Base-by-base conservation (phyloP, 2,888 invertebrate species). In the Microctonus hyperodae region DNA sequence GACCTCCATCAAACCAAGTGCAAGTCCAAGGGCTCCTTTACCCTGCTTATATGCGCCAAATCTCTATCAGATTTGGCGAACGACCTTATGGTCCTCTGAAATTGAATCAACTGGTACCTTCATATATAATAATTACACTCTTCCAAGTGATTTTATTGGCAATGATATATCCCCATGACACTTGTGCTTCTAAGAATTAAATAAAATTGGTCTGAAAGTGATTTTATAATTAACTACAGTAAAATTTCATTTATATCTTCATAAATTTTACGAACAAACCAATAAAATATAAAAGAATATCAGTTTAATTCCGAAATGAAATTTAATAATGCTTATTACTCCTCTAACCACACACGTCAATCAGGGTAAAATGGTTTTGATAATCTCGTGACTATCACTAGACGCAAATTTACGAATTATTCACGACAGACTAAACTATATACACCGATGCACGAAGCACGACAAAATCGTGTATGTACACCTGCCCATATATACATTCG, bases 21-120 rank as follows among this genome's bases (percentile, higher is more conserved):
- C 83, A 82, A 83, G 82, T 83, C 82, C 83, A 83, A 82, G 83
- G 79, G 77, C 77, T 75, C 73, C 71, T 70, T 70, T 73, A 70
- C 72, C 72, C 69, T 72, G 69, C 64, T 50, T 44, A 3, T 44
- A 16, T 44, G 33, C 33, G 40, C 69, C 68, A 65, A 71, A 71
- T 71, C 55, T 67, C 48, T 66, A 57, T 67, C 58, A 64, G 51
- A 40, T 40, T 51, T 59, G 28, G 50, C 48, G 11, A 60, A 60
- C 50, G 13, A 50, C 23, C 16, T 40, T 16, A 62, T 53, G 37
- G 22, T 13, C 22, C 60, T 9, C n/a, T 16, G 4, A 23, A 66
- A 64, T 68, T 51, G 62, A 62, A 53, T 68, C 59, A 57, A 65
- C 63, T 70, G 28, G 51, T 53, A n/a, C 44, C 6, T 59, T 11